Base-by-base conservation (phyloP, 2,113 vertebrate genomes). In the Emberiza fucata region DNA sequence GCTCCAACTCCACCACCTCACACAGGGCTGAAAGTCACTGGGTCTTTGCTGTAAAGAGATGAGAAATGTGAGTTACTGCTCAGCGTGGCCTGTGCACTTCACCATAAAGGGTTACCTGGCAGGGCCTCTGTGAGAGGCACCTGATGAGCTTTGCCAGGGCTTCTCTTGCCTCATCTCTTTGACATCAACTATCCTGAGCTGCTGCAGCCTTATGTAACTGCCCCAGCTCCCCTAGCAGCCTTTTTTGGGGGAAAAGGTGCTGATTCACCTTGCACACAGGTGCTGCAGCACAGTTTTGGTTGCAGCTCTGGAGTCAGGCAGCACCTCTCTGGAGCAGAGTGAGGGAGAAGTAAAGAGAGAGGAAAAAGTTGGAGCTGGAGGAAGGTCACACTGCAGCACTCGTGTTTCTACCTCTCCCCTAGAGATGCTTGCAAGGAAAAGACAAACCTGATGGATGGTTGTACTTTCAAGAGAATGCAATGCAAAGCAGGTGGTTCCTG, bases 201-300 rank as follows among this genome's bases (percentile, higher is more conserved):
- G 91, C 94, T 92, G 90, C 88, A 95, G 71, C 90, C 83, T 94
- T 93, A 86, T 80, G 56, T 94, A 95, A 95, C 48, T 86, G 66
- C 87, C 89, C 84, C 92, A 81, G 80, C 92, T 84, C 48, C 68
- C 83, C 83, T 69, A 77, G 78, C 45, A 86, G 82, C 42, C 14
- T 40, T 79, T 72, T 39, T 27, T 19, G 28, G 64, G 50, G 56
- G 75, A 3, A 50, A 91, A 95, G 92, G 47, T 92, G 95, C 95
- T 94, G 95, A 94, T 94, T 95, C 92, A 93, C 93, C 82, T 65
- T 78, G 60, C 93, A 66, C 39, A 31, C 54, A 71, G 77, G 87
- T 60, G 79, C 84, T 87, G 73, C 90, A 81, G 65, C 23, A 1
- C 4, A 4, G 54, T 53, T 84, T 88, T 5, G 2, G 70, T 68